phyloP scores from a whole-genome alignment of 2,888 invertebrate species.

The Leptogaster cylindrica region DNA sequence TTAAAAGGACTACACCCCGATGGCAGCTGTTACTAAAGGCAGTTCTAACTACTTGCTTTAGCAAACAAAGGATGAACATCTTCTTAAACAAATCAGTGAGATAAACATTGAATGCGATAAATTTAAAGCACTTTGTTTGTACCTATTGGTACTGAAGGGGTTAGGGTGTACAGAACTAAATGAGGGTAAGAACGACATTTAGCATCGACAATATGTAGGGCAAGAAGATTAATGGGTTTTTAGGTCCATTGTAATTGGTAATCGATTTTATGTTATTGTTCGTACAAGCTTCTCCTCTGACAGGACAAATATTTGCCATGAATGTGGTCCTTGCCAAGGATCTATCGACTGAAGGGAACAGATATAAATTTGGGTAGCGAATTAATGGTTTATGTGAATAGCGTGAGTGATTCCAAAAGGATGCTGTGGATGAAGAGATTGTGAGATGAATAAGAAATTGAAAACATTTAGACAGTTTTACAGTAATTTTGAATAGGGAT shows the following conservation, averaged over 20 bases:
- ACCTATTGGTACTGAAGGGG: slow-evolving; percentile 1
- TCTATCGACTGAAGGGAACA: slow-evolving; percentile 13
- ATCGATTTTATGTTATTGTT: slow-evolving; percentile 44
- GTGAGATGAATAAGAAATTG: neutral
- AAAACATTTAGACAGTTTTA: too few relatives aligned
- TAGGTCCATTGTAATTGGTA: slow-evolving; percentile 46
- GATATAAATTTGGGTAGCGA: slow-evolving; percentile 36
- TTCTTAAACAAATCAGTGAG: slow-evolving; percentile 19
- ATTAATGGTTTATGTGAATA: slow-evolving; percentile 30
- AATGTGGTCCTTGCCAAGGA: neutral
- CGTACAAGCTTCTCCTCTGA: slow-evolving; percentile 32
- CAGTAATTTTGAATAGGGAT: too few relatives aligned
- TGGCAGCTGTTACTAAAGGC: too few relatives aligned
- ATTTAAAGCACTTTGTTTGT: slow-evolving; percentile 12
- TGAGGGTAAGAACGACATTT: slow-evolving; percentile 40
- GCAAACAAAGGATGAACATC: slow-evolving; percentile 17
- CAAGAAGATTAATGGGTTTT: slow-evolving; percentile 45
- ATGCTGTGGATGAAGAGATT: neutral
- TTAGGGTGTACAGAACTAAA: slow-evolving; percentile 7
- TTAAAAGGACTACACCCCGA: too few relatives aligned
- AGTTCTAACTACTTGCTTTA: slow-evolving; percentile 12
- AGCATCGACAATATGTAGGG: slow-evolving; percentile 40
- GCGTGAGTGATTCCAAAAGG: neutral
- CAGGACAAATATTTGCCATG: slow-evolving; percentile 30
- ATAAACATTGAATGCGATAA: slow-evolving; percentile 29